Percentiles rank a stretch among this genome's conserved stretches.
These are phyloP conservation scores for Torymus aiolomorphi DNA, from an alignment of 2,888 invertebrate genomes.

Conservation along the genomic window DNA sequence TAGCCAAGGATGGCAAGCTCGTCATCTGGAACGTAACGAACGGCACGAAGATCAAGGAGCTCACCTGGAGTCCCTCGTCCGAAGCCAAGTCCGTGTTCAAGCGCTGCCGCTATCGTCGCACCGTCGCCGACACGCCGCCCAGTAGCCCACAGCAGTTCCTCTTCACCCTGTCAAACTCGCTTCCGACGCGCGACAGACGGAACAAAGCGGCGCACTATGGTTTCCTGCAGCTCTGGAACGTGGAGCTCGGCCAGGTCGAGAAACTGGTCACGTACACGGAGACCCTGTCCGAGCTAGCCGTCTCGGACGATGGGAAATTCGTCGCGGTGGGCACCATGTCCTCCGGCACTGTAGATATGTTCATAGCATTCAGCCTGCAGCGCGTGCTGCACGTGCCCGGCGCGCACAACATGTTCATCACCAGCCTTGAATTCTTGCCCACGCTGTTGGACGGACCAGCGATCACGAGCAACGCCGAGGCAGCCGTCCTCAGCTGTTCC, in stretches of 20 bases:
- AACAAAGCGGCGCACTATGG: conserved; percentile 33
- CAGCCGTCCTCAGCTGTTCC: conserved; percentile 94
- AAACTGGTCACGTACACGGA: conserved; percentile 82
- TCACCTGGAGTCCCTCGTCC: conserved; percentile 84
- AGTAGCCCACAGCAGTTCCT: conserved; percentile 73
- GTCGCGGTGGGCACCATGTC: conserved; percentile 96
- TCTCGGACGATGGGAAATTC: conserved; percentile 93
- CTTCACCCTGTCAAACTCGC: conserved; percentile 89
- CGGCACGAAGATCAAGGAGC: conserved; percentile 82
- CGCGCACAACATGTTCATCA: conserved; percentile 98
- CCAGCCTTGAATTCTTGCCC: conserved; percentile 95
- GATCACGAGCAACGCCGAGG: conserved; percentile 85
- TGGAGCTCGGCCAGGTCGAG: conserved; percentile 79
- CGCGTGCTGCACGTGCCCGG: conserved; percentile 87
- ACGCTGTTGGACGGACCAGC: conserved; percentile 82
- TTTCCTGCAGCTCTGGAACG: conserved; percentile 88
- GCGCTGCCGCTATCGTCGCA: conserved; percentile 82
- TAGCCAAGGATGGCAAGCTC: conserved; percentile 91
- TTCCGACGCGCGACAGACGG: conserved; percentile 77
- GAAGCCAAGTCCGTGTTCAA: conserved; percentile 90
- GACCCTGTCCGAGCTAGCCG: conserved; percentile 89
- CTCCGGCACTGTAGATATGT: conserved; percentile 92
- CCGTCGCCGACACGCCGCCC: conserved; percentile 80
- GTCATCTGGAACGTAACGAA: conserved; percentile 86
- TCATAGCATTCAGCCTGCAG: conserved; percentile 94